phyloP scores from a whole-genome alignment of 2,888 invertebrate species.

The Caradrina clavipalpis region DNA sequence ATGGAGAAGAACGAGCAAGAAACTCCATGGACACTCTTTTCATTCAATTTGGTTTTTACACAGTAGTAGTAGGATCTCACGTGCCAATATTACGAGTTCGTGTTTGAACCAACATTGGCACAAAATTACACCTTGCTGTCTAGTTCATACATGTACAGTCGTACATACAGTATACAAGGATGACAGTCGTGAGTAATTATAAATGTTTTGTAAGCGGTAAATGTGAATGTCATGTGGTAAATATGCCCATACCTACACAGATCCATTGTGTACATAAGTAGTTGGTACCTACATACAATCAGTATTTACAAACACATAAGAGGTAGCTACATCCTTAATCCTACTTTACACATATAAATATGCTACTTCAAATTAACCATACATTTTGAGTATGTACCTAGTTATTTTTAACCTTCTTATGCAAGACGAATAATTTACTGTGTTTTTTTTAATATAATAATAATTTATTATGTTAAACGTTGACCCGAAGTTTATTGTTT shows the following conservation, averaged over 20 bases:
- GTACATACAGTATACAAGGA: background rate
- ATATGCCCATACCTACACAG: slow-evolving; percentile 1
- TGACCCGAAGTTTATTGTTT: too few species aligned
- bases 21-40: too few species aligned
- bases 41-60: too few species aligned
- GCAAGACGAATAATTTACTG: too few species aligned
- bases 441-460: too few species aligned
- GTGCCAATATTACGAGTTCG: background rate
- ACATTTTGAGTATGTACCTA: background rate
- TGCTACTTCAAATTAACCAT: background rate
- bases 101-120: slow-evolving; percentile 8
- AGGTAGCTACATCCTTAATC: background rate
- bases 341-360: background rate
- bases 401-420: too few species aligned
- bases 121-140: background rate
- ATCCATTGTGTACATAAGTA: slow-evolving; percentile 7
- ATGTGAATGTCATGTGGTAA: slow-evolving; percentile 18
- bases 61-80: too few species aligned
- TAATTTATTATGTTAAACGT: background rate
- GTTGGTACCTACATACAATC: background rate
- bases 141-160: background rate
- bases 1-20: too few species aligned
- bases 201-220: slow-evolving; percentile 11
- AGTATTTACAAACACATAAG: slow-evolving; percentile 11
- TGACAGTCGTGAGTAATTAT: background rate